Evolutionary conservation across 2,888 invertebrate genomes (phyloP).

Genomic region (Zaprionus bogoriensis): DNA sequence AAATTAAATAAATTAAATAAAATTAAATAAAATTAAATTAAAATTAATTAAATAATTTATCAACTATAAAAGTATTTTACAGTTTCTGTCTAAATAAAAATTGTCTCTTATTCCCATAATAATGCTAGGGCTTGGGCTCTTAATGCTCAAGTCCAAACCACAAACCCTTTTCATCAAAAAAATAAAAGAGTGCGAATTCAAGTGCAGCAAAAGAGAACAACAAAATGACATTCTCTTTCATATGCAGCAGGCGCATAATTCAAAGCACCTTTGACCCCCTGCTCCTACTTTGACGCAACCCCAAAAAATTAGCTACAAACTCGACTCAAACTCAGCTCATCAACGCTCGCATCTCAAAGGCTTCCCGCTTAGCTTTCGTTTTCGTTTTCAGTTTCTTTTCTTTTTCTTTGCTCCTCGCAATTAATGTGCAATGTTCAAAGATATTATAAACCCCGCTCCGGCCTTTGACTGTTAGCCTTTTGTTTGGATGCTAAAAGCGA

Average conservation of each 20-base stretch:
- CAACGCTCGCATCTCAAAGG: constrained; percentile 67
- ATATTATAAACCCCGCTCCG: constrained; percentile 45
- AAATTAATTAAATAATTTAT: too few species aligned
- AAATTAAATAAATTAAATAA: background rate
- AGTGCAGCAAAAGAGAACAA: constrained; percentile 63
- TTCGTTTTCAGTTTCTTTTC: background rate
- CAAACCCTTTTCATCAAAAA: too few species aligned
- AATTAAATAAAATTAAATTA: background rate
- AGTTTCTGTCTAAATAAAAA: too few species aligned
- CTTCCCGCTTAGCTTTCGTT: constrained; percentile 39
- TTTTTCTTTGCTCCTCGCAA: constrained; percentile 49
- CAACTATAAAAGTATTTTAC: too few species aligned
- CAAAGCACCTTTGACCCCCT: constrained; percentile 43
- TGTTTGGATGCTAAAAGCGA: constrained; percentile 72
- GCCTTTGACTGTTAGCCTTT: constrained; percentile 29
- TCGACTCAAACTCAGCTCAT: constrained; percentile 30
- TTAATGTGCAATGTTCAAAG: constrained; percentile 78
- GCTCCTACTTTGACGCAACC: background rate
- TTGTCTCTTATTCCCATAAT: too few species aligned
- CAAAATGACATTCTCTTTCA: constrained; percentile 59
- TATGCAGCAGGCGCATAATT: constrained; percentile 37
- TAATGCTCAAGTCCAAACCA: too few species aligned
- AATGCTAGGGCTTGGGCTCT: too few species aligned
- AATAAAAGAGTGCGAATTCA: constrained; percentile 12
- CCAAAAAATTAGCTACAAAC: constrained; percentile 61